Evolutionary conservation across 2,888 invertebrate species (phyloP), one percentile per base, ranked within the genome.

Genomic region (Melieria omissa): DNA sequence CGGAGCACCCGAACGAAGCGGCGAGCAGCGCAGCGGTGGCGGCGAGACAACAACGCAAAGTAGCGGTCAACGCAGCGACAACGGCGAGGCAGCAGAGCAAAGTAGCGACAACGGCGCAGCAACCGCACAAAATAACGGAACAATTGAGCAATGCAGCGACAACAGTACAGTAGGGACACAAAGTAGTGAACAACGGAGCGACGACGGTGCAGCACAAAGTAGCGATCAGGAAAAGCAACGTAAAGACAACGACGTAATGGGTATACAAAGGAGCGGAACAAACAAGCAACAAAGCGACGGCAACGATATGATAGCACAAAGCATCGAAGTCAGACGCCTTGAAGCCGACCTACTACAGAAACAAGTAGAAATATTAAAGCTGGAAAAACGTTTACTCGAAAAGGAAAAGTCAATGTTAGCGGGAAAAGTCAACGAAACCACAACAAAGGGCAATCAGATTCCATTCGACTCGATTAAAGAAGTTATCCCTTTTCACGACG

Each of bases 401-500:
- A 9, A 57, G 14, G 6, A 10, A 57, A 5, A 5, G 1, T 41
- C 7, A 57, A 57, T 14, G 41, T 41, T 41, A 52, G 10, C n/a
- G 52, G 52, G 10, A 6, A 12, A 54, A 29, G 3, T 29, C 29
- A 3, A 29, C 29, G 29, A 29, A 29, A 29, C 2, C 29, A 29
- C 29, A 3, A 29, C 29, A 3, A 29, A 29, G 29, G 3, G 29
- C 29, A 29, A 29, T 29, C 29, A 29, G 3, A 29, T 29, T 29
- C 29, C 29, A 0, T 67, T 67, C 12, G 46, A 58, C 5, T 58
- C 67, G 3, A 7, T 67, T 1, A 58, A 60, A 16, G 58, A 60
- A 6, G 41, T 67, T 42, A 58, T 67, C 10, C 47, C 67, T 9
- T 42, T 42, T 5, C 60, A 67, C 52, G 67, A 61, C 10, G 67